Evolutionary conservation across 2,113 vertebrate species (phyloP).

Genomic region (Mirza zaza): DNA sequence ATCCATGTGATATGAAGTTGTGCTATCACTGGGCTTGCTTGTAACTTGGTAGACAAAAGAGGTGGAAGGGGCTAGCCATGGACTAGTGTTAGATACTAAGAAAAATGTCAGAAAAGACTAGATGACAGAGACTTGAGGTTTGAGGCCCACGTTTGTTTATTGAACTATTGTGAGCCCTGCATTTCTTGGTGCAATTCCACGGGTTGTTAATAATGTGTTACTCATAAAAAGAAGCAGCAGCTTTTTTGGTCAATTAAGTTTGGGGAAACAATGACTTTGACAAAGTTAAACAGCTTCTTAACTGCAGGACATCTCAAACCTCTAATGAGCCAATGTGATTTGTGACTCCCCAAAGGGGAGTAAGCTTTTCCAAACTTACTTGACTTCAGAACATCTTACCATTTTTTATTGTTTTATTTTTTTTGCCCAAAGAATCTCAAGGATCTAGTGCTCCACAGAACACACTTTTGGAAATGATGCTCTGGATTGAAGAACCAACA

Average conservation of each 20-base stretch:
- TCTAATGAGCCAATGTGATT: conserved; percentile 41
- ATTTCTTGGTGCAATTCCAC: background rate
- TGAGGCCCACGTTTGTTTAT: background rate
- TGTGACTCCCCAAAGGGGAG: conserved; percentile 16
- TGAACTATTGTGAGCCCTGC: background rate
- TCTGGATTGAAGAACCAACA: background rate
- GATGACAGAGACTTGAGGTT: background rate
- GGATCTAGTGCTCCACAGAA: background rate
- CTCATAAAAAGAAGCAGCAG: background rate
- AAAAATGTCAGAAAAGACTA: background rate
- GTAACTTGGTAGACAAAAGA: background rate
- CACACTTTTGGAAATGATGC: background rate
- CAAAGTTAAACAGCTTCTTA: conserved; percentile 63
- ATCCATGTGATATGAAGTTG: background rate
- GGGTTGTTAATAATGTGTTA: conserved; percentile 28
- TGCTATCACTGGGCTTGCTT: background rate
- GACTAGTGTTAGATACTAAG: background rate
- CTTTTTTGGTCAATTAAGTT: conserved; percentile 71
- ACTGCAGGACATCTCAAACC: conserved; percentile 10
- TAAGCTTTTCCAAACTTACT: conserved; percentile 33
- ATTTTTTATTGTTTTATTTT: background rate
- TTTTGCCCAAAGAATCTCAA: background rate
- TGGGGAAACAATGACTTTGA: conserved; percentile 57
- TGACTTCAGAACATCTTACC: background rate
- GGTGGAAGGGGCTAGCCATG: background rate